Conservation (phyloP, 2,797 vertebrate species). For the Poliocrania exsul region DNA sequence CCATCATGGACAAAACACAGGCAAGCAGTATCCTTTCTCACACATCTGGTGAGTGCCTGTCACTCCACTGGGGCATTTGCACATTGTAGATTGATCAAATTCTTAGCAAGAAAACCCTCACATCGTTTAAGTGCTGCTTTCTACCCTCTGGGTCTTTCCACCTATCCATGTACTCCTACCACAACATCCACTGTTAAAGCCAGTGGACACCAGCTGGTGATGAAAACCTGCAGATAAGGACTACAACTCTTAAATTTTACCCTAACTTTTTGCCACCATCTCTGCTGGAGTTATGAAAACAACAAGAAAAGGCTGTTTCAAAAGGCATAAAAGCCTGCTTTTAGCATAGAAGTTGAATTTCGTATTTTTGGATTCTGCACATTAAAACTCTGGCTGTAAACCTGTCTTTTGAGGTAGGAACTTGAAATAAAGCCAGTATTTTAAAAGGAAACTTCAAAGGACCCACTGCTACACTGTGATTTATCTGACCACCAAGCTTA, state of each 20-base stretch:
- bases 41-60: not conserved
- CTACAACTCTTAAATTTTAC: not conserved
- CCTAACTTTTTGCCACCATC: not conserved
- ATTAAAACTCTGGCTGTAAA: not conserved
- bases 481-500: not conserved
- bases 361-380: not conserved
- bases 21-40: not conserved
- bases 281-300: not conserved
- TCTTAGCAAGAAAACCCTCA: not conserved
- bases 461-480: not conserved
- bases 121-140: not conserved
- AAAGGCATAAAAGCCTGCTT: not conserved
- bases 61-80: not conserved
- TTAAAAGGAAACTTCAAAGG: not conserved
- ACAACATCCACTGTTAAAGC: not conserved
- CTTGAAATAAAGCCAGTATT: not conserved
- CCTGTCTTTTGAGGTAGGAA: not conserved
- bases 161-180: not conserved
- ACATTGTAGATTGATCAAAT: not conserved
- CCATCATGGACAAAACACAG: not conserved
- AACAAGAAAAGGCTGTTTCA: not conserved
- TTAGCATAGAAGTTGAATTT: not conserved
- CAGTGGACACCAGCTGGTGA: not conserved
- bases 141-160: not conserved
- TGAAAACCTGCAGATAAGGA: not conserved